These are phyloP conservation scores for Heteronetta atricapilla DNA, from an alignment of 2,113 vertebrate genomes.

Conservation along the genomic window DNA sequence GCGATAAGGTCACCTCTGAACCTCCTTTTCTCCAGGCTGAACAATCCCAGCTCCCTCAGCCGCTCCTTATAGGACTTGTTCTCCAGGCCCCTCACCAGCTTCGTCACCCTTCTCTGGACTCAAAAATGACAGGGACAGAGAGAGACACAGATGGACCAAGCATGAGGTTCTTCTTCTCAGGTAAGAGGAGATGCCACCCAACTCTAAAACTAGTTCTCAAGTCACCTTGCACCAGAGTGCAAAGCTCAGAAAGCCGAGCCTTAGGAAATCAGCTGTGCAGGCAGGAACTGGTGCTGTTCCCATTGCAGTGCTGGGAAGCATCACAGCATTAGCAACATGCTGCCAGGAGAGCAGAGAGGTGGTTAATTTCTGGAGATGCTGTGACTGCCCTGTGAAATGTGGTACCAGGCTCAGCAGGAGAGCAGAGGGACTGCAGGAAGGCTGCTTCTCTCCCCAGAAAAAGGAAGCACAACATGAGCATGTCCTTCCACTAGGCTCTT, in stretches of 20 bases:
- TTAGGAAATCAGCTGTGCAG: not conserved
- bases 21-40: no score
- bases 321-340: fast-evolving
- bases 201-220: not conserved
- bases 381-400: fast-evolving
- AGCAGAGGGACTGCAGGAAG: not conserved
- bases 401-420: no score
- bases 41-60: no score
- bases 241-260: not conserved
- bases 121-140: not conserved
- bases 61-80: no score
- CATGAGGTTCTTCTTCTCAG: not conserved
- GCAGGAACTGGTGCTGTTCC: not conserved
- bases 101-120: no score
- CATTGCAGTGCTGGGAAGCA: not conserved
- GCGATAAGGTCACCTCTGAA: no score
- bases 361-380: no score
- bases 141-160: not conserved
- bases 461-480: not conserved
- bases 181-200: not conserved
- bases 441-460: not conserved
- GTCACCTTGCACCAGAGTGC: not conserved
- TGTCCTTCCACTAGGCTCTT: not conserved
- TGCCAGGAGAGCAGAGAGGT: not conserved
- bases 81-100: no score